These are phyloP conservation scores for Campoplex nolae DNA, from an alignment of 2,888 invertebrate genomes.

Conservation along the genomic window DNA sequence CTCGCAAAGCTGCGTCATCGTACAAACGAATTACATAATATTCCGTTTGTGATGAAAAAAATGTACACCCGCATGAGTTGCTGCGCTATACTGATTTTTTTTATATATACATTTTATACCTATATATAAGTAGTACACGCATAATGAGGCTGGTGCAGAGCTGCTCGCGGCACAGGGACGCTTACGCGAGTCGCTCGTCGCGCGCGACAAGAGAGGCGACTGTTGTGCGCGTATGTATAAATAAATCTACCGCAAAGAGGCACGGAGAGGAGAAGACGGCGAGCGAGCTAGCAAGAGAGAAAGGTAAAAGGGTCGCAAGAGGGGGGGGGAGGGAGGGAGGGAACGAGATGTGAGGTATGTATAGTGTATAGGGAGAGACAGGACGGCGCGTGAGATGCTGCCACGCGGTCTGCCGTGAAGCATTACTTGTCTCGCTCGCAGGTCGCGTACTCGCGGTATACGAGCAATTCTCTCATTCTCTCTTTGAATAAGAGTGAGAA, in stretches of 20 bases:
- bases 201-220: conserved; percentile 17
- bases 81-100: no score
- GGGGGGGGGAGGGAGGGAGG: neutral
- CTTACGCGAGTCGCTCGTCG: conserved; percentile 27
- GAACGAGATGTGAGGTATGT: neutral
- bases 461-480: conserved; percentile 43
- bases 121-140: neutral
- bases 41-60: neutral
- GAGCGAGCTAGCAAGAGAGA: conserved; percentile 22
- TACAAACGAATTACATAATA: neutral
- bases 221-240: conserved; percentile 77
- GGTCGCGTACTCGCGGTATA: conserved; percentile 41
- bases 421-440: conserved; percentile 63
- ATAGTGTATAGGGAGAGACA: conserved; percentile 39
- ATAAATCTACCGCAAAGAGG: conserved; percentile 76
- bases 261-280: conserved; percentile 32
- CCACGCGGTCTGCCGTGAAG: conserved; percentile 83
- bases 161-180: conserved; percentile 42
- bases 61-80: neutral
- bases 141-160: neutral
- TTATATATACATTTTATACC: no score
- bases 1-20: neutral
- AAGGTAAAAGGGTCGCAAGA: conserved; percentile 5
- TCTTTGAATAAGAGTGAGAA: conserved; percentile 24
- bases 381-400: conserved; percentile 72